phyloP scores from a whole-genome alignment of 35 echinoderm and acorn worm species.

The Holothuria glaberrima region DNA sequence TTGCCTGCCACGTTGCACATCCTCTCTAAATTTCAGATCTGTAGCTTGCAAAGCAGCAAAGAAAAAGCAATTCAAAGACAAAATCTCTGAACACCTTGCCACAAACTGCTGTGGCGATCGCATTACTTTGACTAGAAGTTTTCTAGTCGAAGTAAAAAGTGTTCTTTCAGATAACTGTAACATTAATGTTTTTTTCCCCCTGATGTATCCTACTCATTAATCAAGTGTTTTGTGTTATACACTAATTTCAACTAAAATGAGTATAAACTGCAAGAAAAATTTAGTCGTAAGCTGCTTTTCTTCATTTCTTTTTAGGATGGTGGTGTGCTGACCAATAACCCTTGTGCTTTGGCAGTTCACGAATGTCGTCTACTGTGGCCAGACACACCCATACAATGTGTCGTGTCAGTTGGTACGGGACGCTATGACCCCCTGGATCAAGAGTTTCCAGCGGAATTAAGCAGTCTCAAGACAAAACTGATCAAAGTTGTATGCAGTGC shows the following conservation, averaged over 20 bases:
- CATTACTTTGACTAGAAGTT: too few relatives aligned
- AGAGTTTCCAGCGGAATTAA: conserved; percentile 69
- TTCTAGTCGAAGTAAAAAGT: too few relatives aligned
- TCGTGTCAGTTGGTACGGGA: conserved; percentile 92
- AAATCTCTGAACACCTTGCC: too few relatives aligned
- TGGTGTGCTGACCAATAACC: conserved; percentile 95
- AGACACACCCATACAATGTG: conserved; percentile 87
- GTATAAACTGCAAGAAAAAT: neutral
- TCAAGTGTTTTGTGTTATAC: too few relatives aligned
- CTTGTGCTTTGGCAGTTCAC: conserved; percentile 85
- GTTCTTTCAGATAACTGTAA: too few relatives aligned
- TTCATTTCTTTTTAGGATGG: conserved; percentile 76
- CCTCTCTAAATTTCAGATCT: too few relatives aligned
- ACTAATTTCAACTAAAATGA: neutral
- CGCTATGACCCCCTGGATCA: conserved; percentile 82
- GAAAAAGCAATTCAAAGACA: too few relatives aligned
- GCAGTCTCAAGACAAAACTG: conserved; percentile 90
- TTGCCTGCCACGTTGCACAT: too few relatives aligned
- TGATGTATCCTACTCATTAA: too few relatives aligned
- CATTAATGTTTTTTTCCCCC: too few relatives aligned
- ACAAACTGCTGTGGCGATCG: too few relatives aligned
- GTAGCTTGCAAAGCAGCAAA: too few relatives aligned
- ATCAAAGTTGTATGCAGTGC: conserved; percentile 91
- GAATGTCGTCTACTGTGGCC: conserved; percentile 95
- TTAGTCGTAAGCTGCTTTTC: neutral